These are phyloP conservation scores for Pollimyrus isidori DNA, from an alignment of 2,113 vertebrate species.

Conservation along the genomic window DNA sequence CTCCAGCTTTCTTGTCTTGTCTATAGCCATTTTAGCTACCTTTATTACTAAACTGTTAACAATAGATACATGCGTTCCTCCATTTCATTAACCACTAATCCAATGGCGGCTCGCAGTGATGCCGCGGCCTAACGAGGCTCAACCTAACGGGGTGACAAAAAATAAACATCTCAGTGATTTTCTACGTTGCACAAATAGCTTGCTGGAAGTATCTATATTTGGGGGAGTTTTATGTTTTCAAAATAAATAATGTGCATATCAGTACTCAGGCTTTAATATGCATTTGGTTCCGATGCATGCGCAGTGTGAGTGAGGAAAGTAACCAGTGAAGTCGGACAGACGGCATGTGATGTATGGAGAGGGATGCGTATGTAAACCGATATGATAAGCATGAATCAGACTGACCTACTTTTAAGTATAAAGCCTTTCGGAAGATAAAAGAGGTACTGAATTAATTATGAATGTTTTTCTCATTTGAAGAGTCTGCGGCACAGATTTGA, in stretches of 20 bases:
- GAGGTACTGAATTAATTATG: background rate
- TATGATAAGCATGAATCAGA: background rate
- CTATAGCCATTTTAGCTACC: background rate
- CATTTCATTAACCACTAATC: background rate
- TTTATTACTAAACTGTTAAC: background rate
- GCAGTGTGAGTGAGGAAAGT: background rate
- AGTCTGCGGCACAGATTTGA: background rate
- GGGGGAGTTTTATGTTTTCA: background rate
- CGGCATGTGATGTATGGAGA: background rate
- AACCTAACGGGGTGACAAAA: background rate
- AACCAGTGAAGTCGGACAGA: background rate
- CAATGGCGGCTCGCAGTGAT: background rate
- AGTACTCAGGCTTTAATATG: background rate
- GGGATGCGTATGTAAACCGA: background rate
- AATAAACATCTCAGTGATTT: background rate
- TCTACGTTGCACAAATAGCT: background rate
- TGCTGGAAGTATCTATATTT: background rate
- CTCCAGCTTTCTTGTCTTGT: background rate
- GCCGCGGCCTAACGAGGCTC: background rate
- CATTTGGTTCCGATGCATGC: background rate
- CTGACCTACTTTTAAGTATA: background rate
- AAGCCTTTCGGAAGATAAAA: background rate
- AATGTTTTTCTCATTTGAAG: background rate
- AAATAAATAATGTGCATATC: background rate
- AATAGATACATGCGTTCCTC: background rate